Base-by-base conservation (phyloP, 2,113 vertebrate genomes). In the Acanthochromis polyacanthus region DNA sequence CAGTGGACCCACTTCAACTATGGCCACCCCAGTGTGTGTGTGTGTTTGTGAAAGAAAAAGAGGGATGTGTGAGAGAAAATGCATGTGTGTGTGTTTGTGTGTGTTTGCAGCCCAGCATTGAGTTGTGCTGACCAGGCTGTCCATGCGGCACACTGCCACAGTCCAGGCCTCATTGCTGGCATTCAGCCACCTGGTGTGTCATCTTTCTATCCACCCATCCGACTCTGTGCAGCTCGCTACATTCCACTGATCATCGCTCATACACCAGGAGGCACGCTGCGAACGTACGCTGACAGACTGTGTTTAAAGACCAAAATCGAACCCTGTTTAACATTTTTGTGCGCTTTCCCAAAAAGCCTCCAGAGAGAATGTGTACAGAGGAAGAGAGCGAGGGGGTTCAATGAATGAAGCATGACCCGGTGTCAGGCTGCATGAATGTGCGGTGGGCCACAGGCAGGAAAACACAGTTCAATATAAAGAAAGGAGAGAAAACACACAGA, bases 101-200 rank as follows among this genome's bases (percentile, higher is more conserved):
- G 73, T 75, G 75, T 30, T 28, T 38, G 62, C 36, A 25, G 51
- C 55, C 62, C 70, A 67, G 66, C 45, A 88, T 82, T 83, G 79
- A 89, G 90, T 93, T 92, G 88, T 93, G 93, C 93, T 93, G 93
- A 94, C 90, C 92, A 87, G 80, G 90, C 92, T 87, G 75, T 91
- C 84, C 80, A 71, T 70, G 75, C 68, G 11, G 81, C 84, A 80
- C 71, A 67, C 59, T 57, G 81, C 80, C 79, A 87, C 71, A 84
- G 81, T 75, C 57, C 81, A 88, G 88, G 86, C 90, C 89, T 89
- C 89, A 83, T 7, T 69, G 88, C 88, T 93, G 93, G 88, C 89
- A 88, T 90, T 89, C 86, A 87, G 85, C 91, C 91, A 92, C 90
- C 82, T 89, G 84, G 81, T 91, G 83, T 88, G 85, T 90, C 84